Conservation (phyloP, 2,797 vertebrate genomes). For the Macrochelys suwanniensis region DNA sequence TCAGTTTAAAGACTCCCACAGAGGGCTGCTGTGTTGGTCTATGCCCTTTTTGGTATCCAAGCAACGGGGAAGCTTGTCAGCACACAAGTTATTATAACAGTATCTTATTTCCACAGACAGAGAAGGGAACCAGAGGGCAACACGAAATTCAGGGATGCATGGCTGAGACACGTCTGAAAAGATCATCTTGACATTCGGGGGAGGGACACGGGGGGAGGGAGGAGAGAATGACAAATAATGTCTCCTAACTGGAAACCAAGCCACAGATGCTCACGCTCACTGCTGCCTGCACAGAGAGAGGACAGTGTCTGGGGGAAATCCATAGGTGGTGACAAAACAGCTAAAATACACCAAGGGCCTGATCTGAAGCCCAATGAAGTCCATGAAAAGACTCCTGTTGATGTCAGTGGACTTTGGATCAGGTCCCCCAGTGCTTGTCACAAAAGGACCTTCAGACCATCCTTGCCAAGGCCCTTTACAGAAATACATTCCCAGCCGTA, state of each 20-base stretch:
- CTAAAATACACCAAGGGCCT: background rate
- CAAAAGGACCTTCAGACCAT: background rate
- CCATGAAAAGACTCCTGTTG: background rate
- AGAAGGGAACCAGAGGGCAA: background rate
- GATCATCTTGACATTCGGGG: background rate
- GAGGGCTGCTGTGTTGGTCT: background rate
- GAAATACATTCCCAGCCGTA: background rate
- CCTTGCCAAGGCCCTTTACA: background rate
- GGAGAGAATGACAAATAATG: background rate
- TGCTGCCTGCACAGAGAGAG: rapidly evolving
- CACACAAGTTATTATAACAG: background rate
- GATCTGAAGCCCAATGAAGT: background rate
- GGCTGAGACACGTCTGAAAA: background rate
- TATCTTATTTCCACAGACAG: constrained; percentile 15
- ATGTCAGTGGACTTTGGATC: background rate
- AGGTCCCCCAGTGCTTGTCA: background rate
- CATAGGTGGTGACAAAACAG: background rate
- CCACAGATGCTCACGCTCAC: background rate
- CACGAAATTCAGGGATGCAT: background rate
- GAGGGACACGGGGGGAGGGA: background rate
- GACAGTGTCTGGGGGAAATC: background rate
- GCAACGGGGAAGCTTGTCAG: constrained; percentile 51
- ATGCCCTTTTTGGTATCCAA: constrained; percentile 31
- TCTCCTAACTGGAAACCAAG: background rate
- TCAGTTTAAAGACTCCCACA: background rate